Base-by-base conservation (phyloP, 2,797 vertebrate genomes). In the Chiroxiphia lanceolata region DNA sequence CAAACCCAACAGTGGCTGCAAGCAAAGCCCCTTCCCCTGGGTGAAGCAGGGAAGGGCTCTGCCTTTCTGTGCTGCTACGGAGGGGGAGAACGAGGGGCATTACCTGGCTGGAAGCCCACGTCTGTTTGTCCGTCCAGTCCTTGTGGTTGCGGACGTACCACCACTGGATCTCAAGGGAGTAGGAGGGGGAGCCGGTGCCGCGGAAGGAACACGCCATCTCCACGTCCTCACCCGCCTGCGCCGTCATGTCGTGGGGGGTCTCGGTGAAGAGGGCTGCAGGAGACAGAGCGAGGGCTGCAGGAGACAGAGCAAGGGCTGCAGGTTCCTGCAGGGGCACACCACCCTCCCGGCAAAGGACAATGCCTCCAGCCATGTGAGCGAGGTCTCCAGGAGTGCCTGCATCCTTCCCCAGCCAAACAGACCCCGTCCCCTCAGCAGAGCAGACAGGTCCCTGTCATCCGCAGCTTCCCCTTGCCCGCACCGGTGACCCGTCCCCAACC, bases 131-230 rank as follows among this genome's bases (percentile, higher is more conserved):
- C 0, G 98, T 98, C 98, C 98, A 98, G 96, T 98, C 98, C 94
- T 92, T 97, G 96, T 98, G 98, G 96, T 98, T 98, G 90, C 98
- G 98, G 90, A 99, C 98, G 80, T 99, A 99, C 99, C 99, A 99
- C 99, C 99, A 99, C 98, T 99, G 99, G 95, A 99, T 99, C 98
- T 99, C 99, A 31, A 99, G 98, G 8, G 99, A 99, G 96, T 99
- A 99, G 77, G 99, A 99, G 7, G 99, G 98, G 79, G 99, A 98
- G 63, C 99, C 98, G 1, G 98, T 98, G 80, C 99, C 99, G 0
- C 99, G 98, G 98, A 99, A 99, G 81, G 99, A 99, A 44, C 99
- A 99, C 11, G 99, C 99, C 99, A 99, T 99, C 98, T 99, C 99
- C 96, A 99, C 99, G 22, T 99, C 99, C 96, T 99, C 98, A 0